Percentiles rank a stretch among this genome's conserved stretches.
phyloP scores from a whole-genome alignment of 2,797 vertebrate genomes.

The Brachyalestes nurse region DNA sequence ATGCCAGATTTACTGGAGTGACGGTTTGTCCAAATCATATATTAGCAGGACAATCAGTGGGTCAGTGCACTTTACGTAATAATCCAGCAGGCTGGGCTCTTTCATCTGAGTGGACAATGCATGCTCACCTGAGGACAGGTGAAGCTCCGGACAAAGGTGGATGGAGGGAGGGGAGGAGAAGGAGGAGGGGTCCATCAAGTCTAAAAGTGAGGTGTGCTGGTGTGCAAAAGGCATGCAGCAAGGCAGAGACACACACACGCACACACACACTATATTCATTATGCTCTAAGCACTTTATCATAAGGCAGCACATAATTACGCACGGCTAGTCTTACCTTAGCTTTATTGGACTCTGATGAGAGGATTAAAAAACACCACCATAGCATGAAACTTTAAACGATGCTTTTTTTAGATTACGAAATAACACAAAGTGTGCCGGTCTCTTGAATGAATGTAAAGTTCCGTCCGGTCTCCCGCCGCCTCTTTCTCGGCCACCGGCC shows the following conservation, averaged over 20 bases:
- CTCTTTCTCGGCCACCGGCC: constrained; percentile 47
- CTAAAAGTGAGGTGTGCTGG: constrained; percentile 47
- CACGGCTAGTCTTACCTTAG: constrained; percentile 72
- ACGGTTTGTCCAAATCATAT: no score
- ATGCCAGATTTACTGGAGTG: no score
- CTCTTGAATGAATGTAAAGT: constrained; percentile 47
- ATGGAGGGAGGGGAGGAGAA: not conserved
- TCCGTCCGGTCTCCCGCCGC: constrained; percentile 59
- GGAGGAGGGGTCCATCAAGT: constrained; percentile 19
- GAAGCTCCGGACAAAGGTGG: constrained; percentile 63
- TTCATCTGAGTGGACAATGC: constrained; percentile 53
- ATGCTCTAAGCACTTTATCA: constrained; percentile 13
- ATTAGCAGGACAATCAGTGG: no score
- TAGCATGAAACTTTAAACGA: constrained; percentile 73
- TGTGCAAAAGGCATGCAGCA: constrained; percentile 48
- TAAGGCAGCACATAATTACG: constrained; percentile 23
- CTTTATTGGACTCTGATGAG: constrained; percentile 75
- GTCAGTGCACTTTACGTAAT: no score
- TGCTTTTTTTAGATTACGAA: constrained; percentile 17
- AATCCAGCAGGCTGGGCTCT: no score
- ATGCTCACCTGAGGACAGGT: constrained; percentile 77
- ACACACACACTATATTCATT: constrained; percentile 6
- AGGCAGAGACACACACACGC: not conserved
- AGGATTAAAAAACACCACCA: constrained; percentile 57
- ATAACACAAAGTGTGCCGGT: constrained; percentile 8